Conservation (phyloP, 1,140 invertebrate species). For the Pantala flavescens region DNA sequence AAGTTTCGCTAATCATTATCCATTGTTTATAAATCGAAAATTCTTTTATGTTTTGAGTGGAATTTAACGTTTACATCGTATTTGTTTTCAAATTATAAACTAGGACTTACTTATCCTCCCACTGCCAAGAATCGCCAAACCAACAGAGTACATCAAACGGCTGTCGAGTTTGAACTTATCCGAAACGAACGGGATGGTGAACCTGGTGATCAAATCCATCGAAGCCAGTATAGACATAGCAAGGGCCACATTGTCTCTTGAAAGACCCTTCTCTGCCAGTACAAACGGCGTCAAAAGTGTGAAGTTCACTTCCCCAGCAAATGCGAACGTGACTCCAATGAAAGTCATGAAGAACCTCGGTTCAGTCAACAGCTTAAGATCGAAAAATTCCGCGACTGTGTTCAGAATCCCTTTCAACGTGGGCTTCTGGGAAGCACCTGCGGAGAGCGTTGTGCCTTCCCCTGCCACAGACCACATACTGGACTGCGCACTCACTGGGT, state of each 20-base stretch:
- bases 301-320: slow-evolving; percentile 10
- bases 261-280: background rate
- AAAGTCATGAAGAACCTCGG: background rate
- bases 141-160: background rate
- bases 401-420: background rate
- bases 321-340: background rate
- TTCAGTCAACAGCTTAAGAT: background rate
- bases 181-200: slow-evolving; percentile 38
- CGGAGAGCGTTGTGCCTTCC: background rate
- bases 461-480: background rate
- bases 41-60: no score
- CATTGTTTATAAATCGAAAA: no score
- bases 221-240: slow-evolving; percentile 49
- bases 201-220: slow-evolving; percentile 46
- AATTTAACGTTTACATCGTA: no score
- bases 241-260: slow-evolving; percentile 39
- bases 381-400: background rate
- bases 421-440: no score
- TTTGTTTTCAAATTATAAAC: no score
- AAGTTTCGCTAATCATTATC: no score
- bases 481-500: background rate
- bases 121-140: background rate
- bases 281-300: background rate
- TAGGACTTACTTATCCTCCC: background rate
- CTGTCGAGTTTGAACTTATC: background rate